Conservation (phyloP, 2,888 invertebrate species). For the Ceraclea dissimilis region DNA sequence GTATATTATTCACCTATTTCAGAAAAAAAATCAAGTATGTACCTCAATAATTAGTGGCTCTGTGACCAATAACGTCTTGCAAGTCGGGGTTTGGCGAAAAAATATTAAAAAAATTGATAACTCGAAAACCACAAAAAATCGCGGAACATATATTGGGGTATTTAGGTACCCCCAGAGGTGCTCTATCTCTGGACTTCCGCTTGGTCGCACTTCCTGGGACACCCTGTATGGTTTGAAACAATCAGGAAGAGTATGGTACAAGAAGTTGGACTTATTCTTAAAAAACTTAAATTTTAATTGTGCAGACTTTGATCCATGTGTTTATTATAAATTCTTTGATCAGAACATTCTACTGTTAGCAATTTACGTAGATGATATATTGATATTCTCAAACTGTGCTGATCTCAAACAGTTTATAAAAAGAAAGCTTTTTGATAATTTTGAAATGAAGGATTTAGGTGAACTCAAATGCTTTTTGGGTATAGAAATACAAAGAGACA, state of each 20-base stretch:
- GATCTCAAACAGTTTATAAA: neutral
- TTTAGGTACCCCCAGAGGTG: no score
- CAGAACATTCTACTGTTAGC: neutral
- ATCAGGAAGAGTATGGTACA: slow-evolving; percentile 1
- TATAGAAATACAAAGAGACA: slow-evolving; percentile 1
- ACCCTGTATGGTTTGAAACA: slow-evolving; percentile 4
- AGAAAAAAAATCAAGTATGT: no score
- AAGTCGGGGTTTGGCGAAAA: no score
- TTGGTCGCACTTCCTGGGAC: no score
- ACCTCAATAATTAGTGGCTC: no score
- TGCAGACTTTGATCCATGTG: slow-evolving; percentile 2
- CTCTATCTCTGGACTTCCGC: no score
- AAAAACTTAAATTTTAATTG: neutral
- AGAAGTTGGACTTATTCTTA: neutral
- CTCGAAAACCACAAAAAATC: no score
- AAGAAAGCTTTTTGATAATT: neutral
- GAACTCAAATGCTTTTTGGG: neutral
- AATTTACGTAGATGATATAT: slow-evolving; percentile 1
- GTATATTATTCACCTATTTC: no score
- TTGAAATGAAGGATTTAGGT: slow-evolving; percentile 4
- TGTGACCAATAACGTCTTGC: no score
- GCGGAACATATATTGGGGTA: no score
- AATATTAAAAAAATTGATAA: no score
- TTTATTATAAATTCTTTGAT: neutral
- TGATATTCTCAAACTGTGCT: neutral